phyloP scores from a whole-genome alignment of 2,113 vertebrate genomes.

The Erythrocercus mccallii region DNA sequence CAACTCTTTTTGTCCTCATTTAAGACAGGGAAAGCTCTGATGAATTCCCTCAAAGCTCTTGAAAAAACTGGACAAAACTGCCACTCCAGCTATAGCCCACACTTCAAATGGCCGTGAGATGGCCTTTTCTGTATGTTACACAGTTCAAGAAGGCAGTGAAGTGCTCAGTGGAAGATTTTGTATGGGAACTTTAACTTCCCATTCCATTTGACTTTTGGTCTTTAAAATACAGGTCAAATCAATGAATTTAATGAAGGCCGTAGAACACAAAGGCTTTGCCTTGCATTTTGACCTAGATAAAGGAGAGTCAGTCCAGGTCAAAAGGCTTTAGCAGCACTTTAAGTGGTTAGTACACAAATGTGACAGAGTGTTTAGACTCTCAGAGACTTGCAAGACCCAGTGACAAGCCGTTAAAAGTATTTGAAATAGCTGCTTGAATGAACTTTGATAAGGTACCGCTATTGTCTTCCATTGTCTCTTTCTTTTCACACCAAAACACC shows the following conservation, averaged over 20 bases:
- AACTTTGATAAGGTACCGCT: constrained; percentile 87
- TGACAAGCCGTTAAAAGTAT: constrained; percentile 99
- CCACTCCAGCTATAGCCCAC: constrained; percentile 75
- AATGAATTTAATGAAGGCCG: constrained; percentile 99
- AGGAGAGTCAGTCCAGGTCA: constrained; percentile 96
- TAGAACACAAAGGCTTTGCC: constrained; percentile 89
- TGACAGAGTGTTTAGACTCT: constrained; percentile 93
- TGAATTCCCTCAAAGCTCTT: constrained; percentile 46
- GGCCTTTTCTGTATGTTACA: constrained; percentile 74
- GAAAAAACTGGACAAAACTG: constrained; percentile 53
- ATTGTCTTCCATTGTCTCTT: constrained; percentile 84
- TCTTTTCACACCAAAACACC: constrained; percentile 81
- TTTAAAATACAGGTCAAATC: constrained; percentile 99
- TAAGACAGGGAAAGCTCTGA: constrained; percentile 10
- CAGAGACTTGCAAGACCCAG: constrained; percentile 84
- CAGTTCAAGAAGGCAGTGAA: constrained; percentile 76
- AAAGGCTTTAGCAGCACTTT: constrained; percentile 91
- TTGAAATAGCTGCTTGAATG: constrained; percentile 88
- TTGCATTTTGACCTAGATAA: constrained; percentile 98
- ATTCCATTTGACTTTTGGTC: constrained; percentile 97
- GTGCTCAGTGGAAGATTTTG: constrained; percentile 81
- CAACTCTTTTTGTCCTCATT: constrained; percentile 30
- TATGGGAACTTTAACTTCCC: constrained; percentile 93
- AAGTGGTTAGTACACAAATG: constrained; percentile 99
- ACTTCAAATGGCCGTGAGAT: constrained; percentile 80